These are phyloP conservation scores for Lacerta viridis DNA, from an alignment of 2,797 vertebrate genomes.

Conservation along the genomic window DNA sequence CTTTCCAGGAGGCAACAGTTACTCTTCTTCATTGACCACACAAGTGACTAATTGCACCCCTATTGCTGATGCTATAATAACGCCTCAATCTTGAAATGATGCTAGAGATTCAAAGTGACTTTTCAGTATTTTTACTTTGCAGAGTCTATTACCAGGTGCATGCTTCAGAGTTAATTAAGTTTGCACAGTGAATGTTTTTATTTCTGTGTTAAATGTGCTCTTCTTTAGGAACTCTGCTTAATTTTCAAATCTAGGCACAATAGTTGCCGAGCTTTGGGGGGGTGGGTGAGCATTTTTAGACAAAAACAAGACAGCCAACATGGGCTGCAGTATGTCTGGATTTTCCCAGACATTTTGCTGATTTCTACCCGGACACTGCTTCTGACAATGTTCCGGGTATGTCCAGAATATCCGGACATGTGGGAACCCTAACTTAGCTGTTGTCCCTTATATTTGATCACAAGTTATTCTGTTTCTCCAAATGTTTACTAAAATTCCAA, in stretches of 20 bases:
- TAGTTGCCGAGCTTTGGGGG: no score
- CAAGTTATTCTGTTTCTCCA: constrained; percentile 58
- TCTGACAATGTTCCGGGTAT: no score
- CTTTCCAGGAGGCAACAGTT: neutral
- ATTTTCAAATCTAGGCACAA: constrained; percentile 30
- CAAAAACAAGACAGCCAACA: no score
- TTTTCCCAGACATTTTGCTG: no score
- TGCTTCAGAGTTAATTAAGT: neutral
- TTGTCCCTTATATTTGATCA: constrained; percentile 71
- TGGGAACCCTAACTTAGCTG: constrained; percentile 37
- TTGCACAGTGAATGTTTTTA: neutral
- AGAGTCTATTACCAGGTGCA: neutral
- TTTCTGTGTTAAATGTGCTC: constrained; percentile 49
- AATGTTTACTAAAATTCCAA: no score
- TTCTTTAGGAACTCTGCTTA: constrained; percentile 51
- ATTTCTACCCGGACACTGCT: no score
- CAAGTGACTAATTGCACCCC: neutral
- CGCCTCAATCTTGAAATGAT: neutral
- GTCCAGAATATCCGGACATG: no score
- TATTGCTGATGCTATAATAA: neutral
- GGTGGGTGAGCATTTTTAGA: no score
- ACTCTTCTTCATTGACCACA: neutral
- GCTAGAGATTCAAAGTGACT: neutral
- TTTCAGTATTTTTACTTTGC: neutral
- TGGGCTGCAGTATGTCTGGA: no score